Percentiles rank a stretch among this genome's conserved stretches.
Evolutionary conservation across 2,888 invertebrate species (phyloP).

Genomic region (Apotomis turbidana): DNA sequence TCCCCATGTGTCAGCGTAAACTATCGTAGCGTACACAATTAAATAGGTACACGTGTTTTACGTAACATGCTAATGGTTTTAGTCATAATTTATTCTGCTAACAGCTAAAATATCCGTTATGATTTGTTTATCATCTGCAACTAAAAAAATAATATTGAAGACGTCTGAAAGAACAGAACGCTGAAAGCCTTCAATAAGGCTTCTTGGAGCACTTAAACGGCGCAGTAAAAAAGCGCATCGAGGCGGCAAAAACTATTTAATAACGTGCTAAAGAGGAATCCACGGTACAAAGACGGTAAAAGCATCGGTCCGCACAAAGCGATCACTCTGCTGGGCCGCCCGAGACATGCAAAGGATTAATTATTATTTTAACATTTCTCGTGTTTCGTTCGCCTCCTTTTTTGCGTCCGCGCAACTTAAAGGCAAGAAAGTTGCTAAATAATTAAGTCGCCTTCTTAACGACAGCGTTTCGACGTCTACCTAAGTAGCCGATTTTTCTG

Average conservation of each 20-base stretch:
- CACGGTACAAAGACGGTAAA: slow-evolving; percentile 65
- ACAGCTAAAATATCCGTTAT: background rate
- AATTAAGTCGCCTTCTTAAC: slow-evolving; percentile 77
- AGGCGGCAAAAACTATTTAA: slow-evolving; percentile 80
- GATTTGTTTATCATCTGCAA: slow-evolving; percentile 11
- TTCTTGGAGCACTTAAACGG: slow-evolving; percentile 54
- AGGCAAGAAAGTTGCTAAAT: slow-evolving; percentile 82
- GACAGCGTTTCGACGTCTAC: slow-evolving; percentile 71
- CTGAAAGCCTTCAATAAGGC: slow-evolving; percentile 52
- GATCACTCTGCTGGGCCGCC: slow-evolving; percentile 54
- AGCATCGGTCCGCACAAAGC: slow-evolving; percentile 72
- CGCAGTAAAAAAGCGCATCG: slow-evolving; percentile 67
- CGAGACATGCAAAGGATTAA: slow-evolving; percentile 74
- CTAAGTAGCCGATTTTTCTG: slow-evolving; percentile 66
- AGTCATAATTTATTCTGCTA: too few relatives aligned
- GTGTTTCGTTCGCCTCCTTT: slow-evolving; percentile 65
- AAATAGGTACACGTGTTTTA: background rate
- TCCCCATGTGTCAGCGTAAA: slow-evolving; percentile 27
- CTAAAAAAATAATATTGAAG: slow-evolving; percentile 32
- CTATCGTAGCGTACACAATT: background rate
- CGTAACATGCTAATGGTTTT: background rate
- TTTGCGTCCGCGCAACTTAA: slow-evolving; percentile 74
- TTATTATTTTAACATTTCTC: slow-evolving; percentile 82
- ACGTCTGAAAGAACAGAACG: slow-evolving; percentile 42
- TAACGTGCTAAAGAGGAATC: slow-evolving; percentile 70